These are phyloP conservation scores for Epirrhoe alternata DNA, from an alignment of 2,888 invertebrate species.

Conservation along the genomic window DNA sequence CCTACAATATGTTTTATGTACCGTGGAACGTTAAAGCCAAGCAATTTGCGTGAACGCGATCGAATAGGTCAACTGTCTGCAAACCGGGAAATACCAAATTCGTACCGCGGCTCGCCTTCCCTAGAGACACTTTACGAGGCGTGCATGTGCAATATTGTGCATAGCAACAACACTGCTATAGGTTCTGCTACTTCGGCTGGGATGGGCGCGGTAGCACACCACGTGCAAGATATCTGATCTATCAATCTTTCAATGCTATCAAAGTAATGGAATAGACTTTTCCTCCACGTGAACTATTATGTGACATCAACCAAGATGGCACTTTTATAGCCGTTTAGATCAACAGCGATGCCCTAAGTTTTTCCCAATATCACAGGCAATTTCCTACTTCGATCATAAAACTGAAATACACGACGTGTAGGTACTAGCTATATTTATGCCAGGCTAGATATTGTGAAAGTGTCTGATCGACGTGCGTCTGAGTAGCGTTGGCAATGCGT, in stretches of 20 bases:
- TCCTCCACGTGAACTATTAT: constrained; percentile 15
- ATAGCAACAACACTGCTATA: constrained; percentile 14
- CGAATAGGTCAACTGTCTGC: constrained; percentile 33
- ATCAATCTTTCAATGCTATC: constrained; percentile 11
- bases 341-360: constrained; percentile 20
- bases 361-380: constrained; percentile 35
- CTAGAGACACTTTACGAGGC: constrained; percentile 22
- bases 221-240: neutral
- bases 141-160: constrained; percentile 20
- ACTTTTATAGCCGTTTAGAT: constrained; percentile 25
- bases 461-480: constrained; percentile 51
- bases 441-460: constrained; percentile 60
- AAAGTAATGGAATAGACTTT: constrained; percentile 22
- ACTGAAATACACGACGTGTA: constrained; percentile 27
- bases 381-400: constrained; percentile 34
- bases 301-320: constrained; percentile 14
- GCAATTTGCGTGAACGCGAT: constrained; percentile 32
- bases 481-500: constrained; percentile 65
- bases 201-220: too few species aligned
- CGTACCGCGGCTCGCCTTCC: constrained; percentile 9
- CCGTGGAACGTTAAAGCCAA: constrained; percentile 26
- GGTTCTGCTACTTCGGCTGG: neutral
- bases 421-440: constrained; percentile 28
- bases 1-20: constrained; percentile 37
- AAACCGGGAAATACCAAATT: constrained; percentile 29